Percentiles rank a stretch among this genome's conserved stretches.
These are phyloP conservation scores for Sebastes vulpes DNA, from an alignment of 2,797 vertebrate genomes.

Conservation along the genomic window DNA sequence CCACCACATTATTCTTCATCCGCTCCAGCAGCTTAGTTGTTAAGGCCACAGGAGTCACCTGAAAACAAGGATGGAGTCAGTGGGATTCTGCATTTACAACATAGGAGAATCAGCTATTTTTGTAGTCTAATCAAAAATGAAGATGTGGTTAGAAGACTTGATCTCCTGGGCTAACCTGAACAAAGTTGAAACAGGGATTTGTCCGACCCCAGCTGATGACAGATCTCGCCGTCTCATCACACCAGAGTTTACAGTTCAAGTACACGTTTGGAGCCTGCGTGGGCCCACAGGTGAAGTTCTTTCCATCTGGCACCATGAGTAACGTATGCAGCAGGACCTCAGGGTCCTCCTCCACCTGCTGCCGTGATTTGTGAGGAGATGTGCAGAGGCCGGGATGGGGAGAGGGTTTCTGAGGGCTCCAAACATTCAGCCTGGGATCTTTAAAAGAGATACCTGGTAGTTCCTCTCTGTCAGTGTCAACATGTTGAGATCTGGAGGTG, in stretches of 20 bases:
- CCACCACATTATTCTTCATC: constrained; percentile 95
- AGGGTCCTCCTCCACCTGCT: constrained; percentile 63
- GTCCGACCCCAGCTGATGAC: constrained; percentile 89
- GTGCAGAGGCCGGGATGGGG: constrained; percentile 2
- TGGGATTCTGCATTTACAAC: background rate
- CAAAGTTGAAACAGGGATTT: constrained; percentile 91
- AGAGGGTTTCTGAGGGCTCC: constrained; percentile 38
- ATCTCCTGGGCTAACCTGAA: constrained; percentile 86
- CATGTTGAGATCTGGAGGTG: constrained; percentile 29
- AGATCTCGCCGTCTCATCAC: constrained; percentile 89
- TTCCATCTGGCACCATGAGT: constrained; percentile 93
- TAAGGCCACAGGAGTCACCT: constrained; percentile 93
- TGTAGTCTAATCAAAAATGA: background rate
- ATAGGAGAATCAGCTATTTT: background rate
- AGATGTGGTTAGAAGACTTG: background rate
- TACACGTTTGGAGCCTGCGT: constrained; percentile 87
- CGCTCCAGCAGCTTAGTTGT: constrained; percentile 89
- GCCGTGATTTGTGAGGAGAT: constrained; percentile 8
- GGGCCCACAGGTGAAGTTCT: constrained; percentile 83
- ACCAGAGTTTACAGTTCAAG: constrained; percentile 93
- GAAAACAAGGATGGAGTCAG: constrained; percentile 3
- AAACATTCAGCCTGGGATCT: constrained; percentile 28
- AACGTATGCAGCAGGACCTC: constrained; percentile 89
- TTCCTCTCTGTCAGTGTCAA: constrained; percentile 13
- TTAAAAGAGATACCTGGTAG: constrained; percentile 1